Evolutionary conservation across 2,888 invertebrate genomes (phyloP).

Genomic region (Ditylenchus weischeri): DNA sequence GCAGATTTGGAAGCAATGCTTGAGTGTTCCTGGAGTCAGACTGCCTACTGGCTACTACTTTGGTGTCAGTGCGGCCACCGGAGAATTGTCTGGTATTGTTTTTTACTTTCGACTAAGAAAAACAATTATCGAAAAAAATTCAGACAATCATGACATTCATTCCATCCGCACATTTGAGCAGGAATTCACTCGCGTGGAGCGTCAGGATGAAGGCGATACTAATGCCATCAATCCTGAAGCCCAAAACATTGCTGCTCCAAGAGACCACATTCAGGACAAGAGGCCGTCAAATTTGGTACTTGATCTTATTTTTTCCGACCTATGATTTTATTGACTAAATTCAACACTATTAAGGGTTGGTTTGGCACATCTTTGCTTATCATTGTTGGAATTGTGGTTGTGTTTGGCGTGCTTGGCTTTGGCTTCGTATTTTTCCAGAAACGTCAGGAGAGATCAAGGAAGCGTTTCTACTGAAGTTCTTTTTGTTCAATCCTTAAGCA

Average conservation of each 20-base stretch:
- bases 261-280: slow-evolving; percentile 83
- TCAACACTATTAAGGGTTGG: slow-evolving; percentile 66
- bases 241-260: slow-evolving; percentile 74
- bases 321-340: no score
- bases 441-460: slow-evolving; percentile 33
- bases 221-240: slow-evolving; percentile 64
- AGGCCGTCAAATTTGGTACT: slow-evolving; percentile 73
- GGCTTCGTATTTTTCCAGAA: slow-evolving; percentile 32
- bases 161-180: slow-evolving; percentile 87
- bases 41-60: slow-evolving; percentile 92
- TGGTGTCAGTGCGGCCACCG: slow-evolving; percentile 91
- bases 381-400: slow-evolving; percentile 76
- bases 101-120: neutral
- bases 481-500: neutral
- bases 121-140: slow-evolving; percentile 52
- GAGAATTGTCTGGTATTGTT: slow-evolving; percentile 71
- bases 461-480: slow-evolving; percentile 31
- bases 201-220: slow-evolving; percentile 43
- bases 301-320: no score
- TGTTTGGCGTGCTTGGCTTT: slow-evolving; percentile 59
- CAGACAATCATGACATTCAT: slow-evolving; percentile 91
- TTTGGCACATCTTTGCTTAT: slow-evolving; percentile 80
- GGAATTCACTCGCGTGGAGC: slow-evolving; percentile 68
- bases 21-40: slow-evolving; percentile 80
- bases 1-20: slow-evolving; percentile 88